Conservation (phyloP, 2,888 invertebrate genomes). For the Cosmorhoe ocellata region DNA sequence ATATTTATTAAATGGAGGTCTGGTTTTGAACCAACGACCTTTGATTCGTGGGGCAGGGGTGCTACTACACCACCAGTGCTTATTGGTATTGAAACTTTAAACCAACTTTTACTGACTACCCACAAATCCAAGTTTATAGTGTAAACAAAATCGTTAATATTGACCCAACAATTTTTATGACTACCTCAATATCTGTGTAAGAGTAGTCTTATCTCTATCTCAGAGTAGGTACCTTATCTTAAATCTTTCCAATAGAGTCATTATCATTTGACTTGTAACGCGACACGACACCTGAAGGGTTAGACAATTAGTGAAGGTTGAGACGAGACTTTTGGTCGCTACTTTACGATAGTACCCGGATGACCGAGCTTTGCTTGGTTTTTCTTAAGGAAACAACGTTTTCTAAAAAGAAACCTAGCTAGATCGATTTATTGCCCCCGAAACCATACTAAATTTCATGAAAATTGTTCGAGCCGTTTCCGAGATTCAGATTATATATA, state of each 20-base stretch:
- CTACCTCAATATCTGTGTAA: conserved; percentile 31
- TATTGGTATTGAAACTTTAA: neutral
- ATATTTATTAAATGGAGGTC: too few relatives aligned
- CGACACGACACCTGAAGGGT: conserved; percentile 28
- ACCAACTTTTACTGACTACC: neutral
- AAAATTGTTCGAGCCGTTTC: too few relatives aligned
- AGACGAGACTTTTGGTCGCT: conserved; percentile 4
- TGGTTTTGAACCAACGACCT: too few relatives aligned
- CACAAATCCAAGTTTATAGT: conserved; percentile 13
- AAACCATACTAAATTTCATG: too few relatives aligned
- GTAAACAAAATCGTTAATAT: conserved; percentile 30
- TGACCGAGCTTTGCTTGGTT: too few relatives aligned
- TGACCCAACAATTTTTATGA: conserved; percentile 30
- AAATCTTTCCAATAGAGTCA: conserved; percentile 38
- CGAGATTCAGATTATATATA: too few relatives aligned
- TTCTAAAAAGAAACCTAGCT: too few relatives aligned
- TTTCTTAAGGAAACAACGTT: too few relatives aligned
- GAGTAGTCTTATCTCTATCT: conserved; percentile 14
- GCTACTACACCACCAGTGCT: too few relatives aligned
- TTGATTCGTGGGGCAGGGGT: too few relatives aligned
- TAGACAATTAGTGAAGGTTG: conserved; percentile 22
- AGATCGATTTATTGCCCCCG: too few relatives aligned
- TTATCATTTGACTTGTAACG: conserved; percentile 45
- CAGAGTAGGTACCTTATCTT: conserved; percentile 13
- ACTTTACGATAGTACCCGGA: neutral